Conservation (phyloP, 2,113 vertebrate species). For the Paratilapia polleni region DNA sequence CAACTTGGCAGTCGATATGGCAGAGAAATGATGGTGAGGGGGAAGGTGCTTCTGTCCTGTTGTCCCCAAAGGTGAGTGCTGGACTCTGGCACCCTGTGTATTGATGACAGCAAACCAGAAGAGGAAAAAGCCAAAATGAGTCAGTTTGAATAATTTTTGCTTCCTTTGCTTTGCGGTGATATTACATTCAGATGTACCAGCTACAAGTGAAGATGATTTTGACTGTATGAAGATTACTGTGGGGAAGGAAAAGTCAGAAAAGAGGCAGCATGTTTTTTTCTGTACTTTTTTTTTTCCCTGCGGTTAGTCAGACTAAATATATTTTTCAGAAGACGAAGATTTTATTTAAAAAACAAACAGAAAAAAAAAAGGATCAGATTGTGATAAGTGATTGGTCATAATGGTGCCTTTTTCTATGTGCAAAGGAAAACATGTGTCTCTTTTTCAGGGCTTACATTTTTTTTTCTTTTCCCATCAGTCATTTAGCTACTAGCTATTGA, state of each 20-base stretch:
- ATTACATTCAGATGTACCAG: neutral
- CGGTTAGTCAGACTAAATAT: slow-evolving; percentile 1
- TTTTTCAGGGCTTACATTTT: neutral
- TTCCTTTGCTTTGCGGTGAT: neutral
- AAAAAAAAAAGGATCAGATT: neutral
- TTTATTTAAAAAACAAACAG: neutral
- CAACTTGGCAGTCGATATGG: slow-evolving; percentile 77
- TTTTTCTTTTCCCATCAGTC: neutral
- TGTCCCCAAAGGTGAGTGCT: slow-evolving; percentile 61
- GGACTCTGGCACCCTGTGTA: slow-evolving; percentile 32
- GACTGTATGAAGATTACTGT: neutral
- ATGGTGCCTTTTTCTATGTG: neutral
- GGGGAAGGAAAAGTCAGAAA: neutral
- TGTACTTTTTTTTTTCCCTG: neutral
- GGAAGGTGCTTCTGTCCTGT: slow-evolving; percentile 56
- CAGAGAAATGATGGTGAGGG: slow-evolving; percentile 61
- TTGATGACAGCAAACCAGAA: slow-evolving; percentile 58
- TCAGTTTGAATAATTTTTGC: neutral
- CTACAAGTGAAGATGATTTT: neutral
- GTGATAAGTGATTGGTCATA: neutral
- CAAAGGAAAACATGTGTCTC: neutral
- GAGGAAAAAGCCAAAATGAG: slow-evolving; percentile 6
- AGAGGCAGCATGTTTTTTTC: neutral
- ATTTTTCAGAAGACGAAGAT: neutral
- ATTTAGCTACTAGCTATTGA: neutral